phyloP scores from a whole-genome alignment of 2,113 vertebrate species.

The Syrmaticus mikado region DNA sequence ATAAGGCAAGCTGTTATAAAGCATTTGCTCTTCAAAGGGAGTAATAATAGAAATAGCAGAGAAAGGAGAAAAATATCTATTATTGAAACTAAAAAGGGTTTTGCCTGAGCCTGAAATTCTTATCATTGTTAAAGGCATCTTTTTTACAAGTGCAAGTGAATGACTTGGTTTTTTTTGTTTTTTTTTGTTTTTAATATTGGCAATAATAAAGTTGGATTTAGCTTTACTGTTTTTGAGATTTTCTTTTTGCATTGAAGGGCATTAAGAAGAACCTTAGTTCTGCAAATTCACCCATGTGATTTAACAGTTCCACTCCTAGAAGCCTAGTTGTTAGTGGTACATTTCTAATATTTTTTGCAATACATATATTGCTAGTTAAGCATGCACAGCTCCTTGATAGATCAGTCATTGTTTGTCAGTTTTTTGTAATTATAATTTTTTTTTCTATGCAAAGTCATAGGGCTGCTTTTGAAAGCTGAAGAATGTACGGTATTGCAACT shows the following conservation, averaged over 20 bases:
- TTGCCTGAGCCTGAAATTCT: not conserved
- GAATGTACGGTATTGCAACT: not conserved
- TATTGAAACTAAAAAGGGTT: not conserved
- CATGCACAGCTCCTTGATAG: not conserved
- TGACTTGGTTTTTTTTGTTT: not conserved
- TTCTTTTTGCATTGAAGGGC: not conserved
- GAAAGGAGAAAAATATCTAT: not conserved
- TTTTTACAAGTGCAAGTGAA: not conserved
- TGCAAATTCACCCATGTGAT: not conserved
- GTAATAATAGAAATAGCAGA: not conserved
- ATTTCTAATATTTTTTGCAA: not conserved
- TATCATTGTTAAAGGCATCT: not conserved
- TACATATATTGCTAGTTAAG: not conserved
- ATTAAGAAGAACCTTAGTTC: not conserved
- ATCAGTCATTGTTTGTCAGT: not conserved
- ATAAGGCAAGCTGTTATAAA: constrained; percentile 38
- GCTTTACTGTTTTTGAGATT: not conserved
- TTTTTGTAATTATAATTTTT: not conserved
- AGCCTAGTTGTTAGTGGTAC: not conserved
- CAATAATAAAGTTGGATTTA: not conserved
- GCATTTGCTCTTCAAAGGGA: not conserved
- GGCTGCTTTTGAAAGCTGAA: not conserved
- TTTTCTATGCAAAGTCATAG: not conserved
- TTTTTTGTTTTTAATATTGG: constrained; percentile 19
- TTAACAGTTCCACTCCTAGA: not conserved